Percentiles rank a stretch among this genome's conserved stretches.
These are phyloP conservation scores for Pseudorhiza aurosa DNA, from an alignment of 30 jellyfish, hydroid and myxozoan genomes.

Conservation along the genomic window DNA sequence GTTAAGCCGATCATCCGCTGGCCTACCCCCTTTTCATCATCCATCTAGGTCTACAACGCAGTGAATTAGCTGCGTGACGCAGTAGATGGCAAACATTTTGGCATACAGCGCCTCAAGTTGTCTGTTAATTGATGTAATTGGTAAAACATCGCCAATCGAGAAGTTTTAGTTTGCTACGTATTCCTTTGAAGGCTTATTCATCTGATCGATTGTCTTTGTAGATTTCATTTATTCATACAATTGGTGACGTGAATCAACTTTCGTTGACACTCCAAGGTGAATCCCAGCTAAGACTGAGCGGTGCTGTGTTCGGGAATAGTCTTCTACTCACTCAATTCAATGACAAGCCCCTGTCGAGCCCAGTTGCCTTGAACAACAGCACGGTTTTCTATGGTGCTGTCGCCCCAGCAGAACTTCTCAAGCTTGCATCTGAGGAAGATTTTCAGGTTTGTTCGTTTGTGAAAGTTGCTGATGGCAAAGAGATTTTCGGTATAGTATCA, in stretches of 20 bases:
- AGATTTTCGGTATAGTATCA: conserved; percentile 12
- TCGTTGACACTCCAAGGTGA: background rate
- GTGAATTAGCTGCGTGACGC: too few relatives aligned
- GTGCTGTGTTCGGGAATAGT: conserved; percentile 21
- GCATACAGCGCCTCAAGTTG: too few relatives aligned
- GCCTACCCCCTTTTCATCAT: too few relatives aligned
- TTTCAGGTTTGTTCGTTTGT: conserved; percentile 6
- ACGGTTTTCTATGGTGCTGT: background rate
- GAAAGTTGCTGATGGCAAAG: background rate
- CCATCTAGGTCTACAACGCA: too few relatives aligned
- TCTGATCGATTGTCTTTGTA: background rate
- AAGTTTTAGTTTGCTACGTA: too few relatives aligned
- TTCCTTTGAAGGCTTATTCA: too few relatives aligned
- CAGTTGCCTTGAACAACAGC: conserved; percentile 19
- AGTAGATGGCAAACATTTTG: too few relatives aligned
- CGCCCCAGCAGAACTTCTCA: conserved; percentile 4
- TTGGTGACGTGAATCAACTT: conserved; percentile 15
- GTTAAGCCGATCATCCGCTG: too few relatives aligned
- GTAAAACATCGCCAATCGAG: too few relatives aligned
- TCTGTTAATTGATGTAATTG: too few relatives aligned
- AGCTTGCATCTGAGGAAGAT: conserved; percentile 21
- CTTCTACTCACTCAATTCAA: conserved; percentile 21
- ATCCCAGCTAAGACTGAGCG: conserved; percentile 8
- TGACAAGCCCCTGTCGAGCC: conserved; percentile 35
- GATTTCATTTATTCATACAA: conserved; percentile 9